Base-by-base conservation (phyloP, 2,113 vertebrate genomes). In the Crotophaga sulcirostris region DNA sequence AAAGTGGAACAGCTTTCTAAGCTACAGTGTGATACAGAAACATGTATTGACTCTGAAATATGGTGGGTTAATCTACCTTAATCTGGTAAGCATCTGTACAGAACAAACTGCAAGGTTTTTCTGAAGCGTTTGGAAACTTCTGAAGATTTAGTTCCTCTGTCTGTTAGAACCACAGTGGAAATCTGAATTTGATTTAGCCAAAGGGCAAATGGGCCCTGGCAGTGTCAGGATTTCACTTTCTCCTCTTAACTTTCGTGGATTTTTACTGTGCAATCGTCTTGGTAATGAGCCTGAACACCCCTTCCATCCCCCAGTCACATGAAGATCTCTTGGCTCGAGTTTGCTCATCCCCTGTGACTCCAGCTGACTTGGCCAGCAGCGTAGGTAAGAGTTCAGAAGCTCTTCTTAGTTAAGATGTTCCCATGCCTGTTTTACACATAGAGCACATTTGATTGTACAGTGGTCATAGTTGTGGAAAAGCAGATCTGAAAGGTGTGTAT, bases 201-300 rank as follows among this genome's bases (percentile, higher is more conserved):
- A 75, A 74, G 44, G 54, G 42, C 9, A 7, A 72, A 19, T 7
- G 2, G 28, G 4, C 29, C 12, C 31, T 75, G 40, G 16, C 17
- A 56, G 11, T 47, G 44, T 36, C 45, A 16, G 6, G n/a, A 26
- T 33, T 83, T 10, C 33, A 23, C 25, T 38, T 33, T 70, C 4
- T 6, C 4, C 0, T 54, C 33, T 69, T 25, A 45, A 59, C 16
- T 45, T 66, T 8, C 14, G 19, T 55, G 60, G 21, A 10, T 0
- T 21, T 82, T 91, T 67, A 56, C 58, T 34, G 7, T 44, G 13
- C 15, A 56, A 3, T 36, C 4, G 0, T 13, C 36, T 60, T 81
- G 34, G 23, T 70, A 59, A 56, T 44, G 25, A 73, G 28, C 26
- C 52, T 44, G 34, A 78, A 24, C 49, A 24, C 7, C 21, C 28